phyloP scores from a whole-genome alignment of 2,797 vertebrate species.

The Labeo calbasu region DNA sequence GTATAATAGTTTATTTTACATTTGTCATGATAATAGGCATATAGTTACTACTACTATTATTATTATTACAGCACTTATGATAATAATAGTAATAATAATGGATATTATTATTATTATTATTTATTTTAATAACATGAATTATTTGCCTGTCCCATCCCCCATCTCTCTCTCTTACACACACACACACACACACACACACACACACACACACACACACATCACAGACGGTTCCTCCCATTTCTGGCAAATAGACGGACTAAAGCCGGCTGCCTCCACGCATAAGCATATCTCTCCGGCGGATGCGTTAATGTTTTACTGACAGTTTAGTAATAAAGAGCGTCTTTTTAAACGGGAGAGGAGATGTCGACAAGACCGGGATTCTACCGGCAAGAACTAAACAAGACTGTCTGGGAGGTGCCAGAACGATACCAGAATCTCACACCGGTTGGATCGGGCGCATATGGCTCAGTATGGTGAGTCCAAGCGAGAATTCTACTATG shows the following conservation, averaged over 20 bases:
- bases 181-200: conserved; percentile 11
- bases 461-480: conserved; percentile 95
- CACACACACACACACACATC: neutral
- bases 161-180: conserved; percentile 36
- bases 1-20: neutral
- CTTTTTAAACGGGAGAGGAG: conserved; percentile 31
- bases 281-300: neutral
- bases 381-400: conserved; percentile 93
- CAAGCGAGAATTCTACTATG: conserved; percentile 31
- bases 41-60: neutral
- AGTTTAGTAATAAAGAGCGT: neutral
- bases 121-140: neutral
- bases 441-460: conserved; percentile 94
- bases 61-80: neutral
- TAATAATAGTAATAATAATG: neutral
- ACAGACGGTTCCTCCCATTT: conserved; percentile 42
- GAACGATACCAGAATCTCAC: conserved; percentile 93
- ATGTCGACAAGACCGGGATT: conserved; percentile 90
- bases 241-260: neutral
- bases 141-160: conserved; percentile 10
- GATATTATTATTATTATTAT: neutral
- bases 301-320: neutral
- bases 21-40: neutral
- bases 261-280: conserved; percentile 13
- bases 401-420: conserved; percentile 96